Evolutionary conservation across 2,888 invertebrate species (phyloP), one percentile per base, ranked within the genome.

Genomic region (Acanthosepion lycidas): DNA sequence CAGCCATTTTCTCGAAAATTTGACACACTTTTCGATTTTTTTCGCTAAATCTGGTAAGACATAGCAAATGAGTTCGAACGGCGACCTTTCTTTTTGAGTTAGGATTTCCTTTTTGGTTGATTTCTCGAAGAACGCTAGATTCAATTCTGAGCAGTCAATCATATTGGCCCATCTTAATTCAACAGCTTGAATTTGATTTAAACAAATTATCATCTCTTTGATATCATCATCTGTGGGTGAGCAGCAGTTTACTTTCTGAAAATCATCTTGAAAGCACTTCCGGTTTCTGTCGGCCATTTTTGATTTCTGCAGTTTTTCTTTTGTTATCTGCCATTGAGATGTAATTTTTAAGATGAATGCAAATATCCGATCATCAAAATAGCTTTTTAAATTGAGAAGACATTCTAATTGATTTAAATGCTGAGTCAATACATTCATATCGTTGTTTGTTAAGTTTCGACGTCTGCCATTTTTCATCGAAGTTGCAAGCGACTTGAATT

Each of bases 391-490:
- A 5, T 93, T 53, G 0, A 49, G 51, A n/a, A 93, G 26, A 53
- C 53, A 93, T 51, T 93, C 92, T 51, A 93, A 51, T 51, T 20
- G 3, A 23, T n/a, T 93, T n/a, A 51, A 51, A 93, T 93, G 42
- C 15, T 53, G 92, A n/a, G 23, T 53, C 0, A 93, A 51, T 2
- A n/a, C n/a, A 15, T 8, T 23, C 6, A 51, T 9, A 51, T 93
- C 92, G 12, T 93, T n/a, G 92, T 20, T 26, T 93, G 92, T 51
- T 23, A 51, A 93, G 1, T 5, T 28, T 28, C 28, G 92, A 51
- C 51, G 49, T 93, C 53, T 93, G 92, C 28, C 42, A 15, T 53
- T 51, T 93, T 93, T 93, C 51, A 93, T n/a, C 15, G 92, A 49
- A n/a, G 28, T n/a, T 26, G 53, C 92, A 5, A 51, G 92, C 12